A percentile compares a stretch with the other conserved stretches of the same genome.
phyloP scores from a whole-genome alignment of 2,113 vertebrate genomes.

The Cryptotis parvus region DNA sequence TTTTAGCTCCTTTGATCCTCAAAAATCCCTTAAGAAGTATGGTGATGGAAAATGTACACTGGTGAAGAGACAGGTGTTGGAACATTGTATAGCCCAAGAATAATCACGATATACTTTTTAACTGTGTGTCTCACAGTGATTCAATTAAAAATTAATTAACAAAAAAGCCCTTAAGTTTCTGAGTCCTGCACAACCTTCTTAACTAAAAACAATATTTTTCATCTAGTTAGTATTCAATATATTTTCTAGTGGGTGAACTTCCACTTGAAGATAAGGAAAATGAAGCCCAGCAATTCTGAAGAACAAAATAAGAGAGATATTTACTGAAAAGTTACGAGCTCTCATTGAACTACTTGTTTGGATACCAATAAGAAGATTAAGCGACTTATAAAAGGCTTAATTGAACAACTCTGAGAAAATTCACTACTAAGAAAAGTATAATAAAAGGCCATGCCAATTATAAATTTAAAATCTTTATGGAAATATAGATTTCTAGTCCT shows the following conservation, averaged over 20 bases:
- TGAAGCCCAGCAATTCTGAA: neutral
- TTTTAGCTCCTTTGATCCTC: conserved; percentile 2
- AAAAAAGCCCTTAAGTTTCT: neutral
- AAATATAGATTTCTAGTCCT: no score
- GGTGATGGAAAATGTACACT: no score
- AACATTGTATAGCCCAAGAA: no score
- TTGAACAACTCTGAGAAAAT: neutral
- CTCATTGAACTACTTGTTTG: neutral
- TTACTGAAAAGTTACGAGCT: conserved; percentile 8
- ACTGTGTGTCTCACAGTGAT: no score
- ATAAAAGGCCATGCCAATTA: neutral
- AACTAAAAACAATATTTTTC: neutral
- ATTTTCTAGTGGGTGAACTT: neutral
- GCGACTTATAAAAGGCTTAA: conserved; percentile 22
- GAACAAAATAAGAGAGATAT: conserved; percentile 25
- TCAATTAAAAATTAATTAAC: no score
- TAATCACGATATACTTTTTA: no score
- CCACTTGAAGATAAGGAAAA: conserved; percentile 38
- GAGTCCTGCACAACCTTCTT: neutral
- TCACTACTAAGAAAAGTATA: neutral
- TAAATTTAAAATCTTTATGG: conserved; percentile 11
- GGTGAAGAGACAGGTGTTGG: no score
- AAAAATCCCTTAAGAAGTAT: neutral
- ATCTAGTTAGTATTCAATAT: conserved; percentile 6
- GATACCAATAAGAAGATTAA: conserved; percentile 13